Percentiles rank a stretch among this genome's conserved stretches.
These are phyloP conservation scores for Nanger granti DNA, from an alignment of 2,113 vertebrate genomes.

Conservation along the genomic window DNA sequence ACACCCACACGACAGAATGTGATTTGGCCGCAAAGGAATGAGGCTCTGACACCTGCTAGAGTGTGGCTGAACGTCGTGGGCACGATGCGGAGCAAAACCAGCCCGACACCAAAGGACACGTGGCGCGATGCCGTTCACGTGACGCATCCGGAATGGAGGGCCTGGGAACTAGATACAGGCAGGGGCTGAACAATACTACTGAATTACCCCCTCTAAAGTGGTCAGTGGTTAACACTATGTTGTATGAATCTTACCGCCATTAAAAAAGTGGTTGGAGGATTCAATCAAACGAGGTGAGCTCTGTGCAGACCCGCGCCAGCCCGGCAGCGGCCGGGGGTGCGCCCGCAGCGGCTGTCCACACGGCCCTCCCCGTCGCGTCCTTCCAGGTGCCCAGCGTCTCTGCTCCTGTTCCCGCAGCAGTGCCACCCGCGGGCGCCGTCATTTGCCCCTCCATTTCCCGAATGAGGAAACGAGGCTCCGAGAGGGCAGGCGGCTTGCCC, in stretches of 20 bases:
- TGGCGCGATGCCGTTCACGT: rapidly evolving
- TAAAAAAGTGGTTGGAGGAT: not conserved
- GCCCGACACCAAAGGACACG: rapidly evolving
- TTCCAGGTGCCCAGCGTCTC: no score
- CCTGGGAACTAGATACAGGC: rapidly evolving
- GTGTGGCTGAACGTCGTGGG: rapidly evolving
- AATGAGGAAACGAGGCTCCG: not conserved
- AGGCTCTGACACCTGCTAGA: rapidly evolving
- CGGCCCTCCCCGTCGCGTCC: rapidly evolving
- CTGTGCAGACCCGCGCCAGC: not conserved
- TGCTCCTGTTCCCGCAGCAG: not conserved
- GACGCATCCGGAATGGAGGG: rapidly evolving
- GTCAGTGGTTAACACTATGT: no score
- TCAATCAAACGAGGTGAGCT: rapidly evolving
- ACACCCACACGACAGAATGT: rapidly evolving
- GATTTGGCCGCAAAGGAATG: rapidly evolving
- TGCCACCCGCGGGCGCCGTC: rapidly evolving
- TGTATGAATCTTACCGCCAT: not conserved
- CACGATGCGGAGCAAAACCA: rapidly evolving
- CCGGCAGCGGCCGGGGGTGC: not conserved
- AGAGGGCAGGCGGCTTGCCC: not conserved
- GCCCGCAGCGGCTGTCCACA: rapidly evolving
- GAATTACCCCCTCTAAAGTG: no score
- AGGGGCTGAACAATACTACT: rapidly evolving
- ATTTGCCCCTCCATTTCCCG: not conserved